Evolutionary conservation across 2,888 invertebrate species (phyloP).

Genomic region (Dinocampus coccinellae): DNA sequence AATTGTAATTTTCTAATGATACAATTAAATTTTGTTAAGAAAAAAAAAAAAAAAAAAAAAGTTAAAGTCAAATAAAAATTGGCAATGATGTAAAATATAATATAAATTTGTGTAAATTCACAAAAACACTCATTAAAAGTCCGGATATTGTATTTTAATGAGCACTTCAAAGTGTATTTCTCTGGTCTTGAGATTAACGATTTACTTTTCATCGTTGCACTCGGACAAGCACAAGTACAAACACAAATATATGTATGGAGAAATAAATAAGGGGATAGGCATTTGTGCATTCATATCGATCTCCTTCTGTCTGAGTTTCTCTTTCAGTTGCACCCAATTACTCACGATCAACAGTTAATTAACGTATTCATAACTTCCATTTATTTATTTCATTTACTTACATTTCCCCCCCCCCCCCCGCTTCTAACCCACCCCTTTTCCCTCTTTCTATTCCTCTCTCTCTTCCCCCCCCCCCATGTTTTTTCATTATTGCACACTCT

Average conservation of each 20-base stretch:
- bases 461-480: neutral
- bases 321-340: constrained; percentile 33
- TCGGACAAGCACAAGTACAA: constrained; percentile 24
- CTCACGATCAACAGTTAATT: constrained; percentile 32
- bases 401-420: too few relatives aligned
- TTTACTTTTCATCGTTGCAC: constrained; percentile 37
- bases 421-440: too few relatives aligned
- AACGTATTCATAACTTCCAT: constrained; percentile 25
- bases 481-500: neutral
- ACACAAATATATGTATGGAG: neutral
- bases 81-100: neutral
- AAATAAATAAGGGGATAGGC: neutral
- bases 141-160: constrained; percentile 43
- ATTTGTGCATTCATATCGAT: constrained; percentile 19
- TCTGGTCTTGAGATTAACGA: constrained; percentile 38
- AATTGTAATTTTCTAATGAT: too few relatives aligned
- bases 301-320: constrained; percentile 29
- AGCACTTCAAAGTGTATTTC: constrained; percentile 32
- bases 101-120: constrained; percentile 2
- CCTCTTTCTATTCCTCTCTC: neutral
- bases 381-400: constrained; percentile 1
- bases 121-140: constrained; percentile 35
- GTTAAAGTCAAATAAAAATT: neutral
- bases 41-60: neutral
- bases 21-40: too few relatives aligned